Percentiles rank a stretch among this genome's conserved stretches.
These are phyloP conservation scores for Epinephelus awoara DNA, from an alignment of 2,797 vertebrate genomes.

Conservation along the genomic window DNA sequence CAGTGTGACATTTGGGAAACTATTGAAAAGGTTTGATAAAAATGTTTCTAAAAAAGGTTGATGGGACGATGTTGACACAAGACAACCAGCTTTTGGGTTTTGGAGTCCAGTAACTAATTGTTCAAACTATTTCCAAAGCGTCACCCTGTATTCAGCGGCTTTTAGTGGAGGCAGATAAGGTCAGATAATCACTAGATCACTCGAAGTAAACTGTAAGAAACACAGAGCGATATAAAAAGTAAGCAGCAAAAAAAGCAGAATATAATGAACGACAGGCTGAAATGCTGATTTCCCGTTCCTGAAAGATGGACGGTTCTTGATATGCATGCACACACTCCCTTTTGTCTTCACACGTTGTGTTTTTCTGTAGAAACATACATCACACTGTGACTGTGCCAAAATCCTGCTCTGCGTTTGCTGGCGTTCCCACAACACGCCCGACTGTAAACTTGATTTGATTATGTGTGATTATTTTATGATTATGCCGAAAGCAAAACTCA, in stretches of 20 bases:
- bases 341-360: not conserved
- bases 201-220: too few relatives aligned
- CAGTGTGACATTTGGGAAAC: not conserved
- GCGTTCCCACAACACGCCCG: conserved; percentile 40
- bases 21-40: too few relatives aligned
- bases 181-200: too few relatives aligned
- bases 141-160: not conserved
- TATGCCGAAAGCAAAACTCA: not conserved
- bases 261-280: too few relatives aligned
- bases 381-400: conserved; percentile 28
- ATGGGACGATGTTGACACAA: not conserved
- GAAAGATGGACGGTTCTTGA: not conserved
- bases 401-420: not conserved
- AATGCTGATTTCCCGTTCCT: too few relatives aligned
- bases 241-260: too few relatives aligned
- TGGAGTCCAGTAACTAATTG: not conserved
- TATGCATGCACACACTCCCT: not conserved
- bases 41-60: not conserved
- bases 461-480: conserved; percentile 7
- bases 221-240: too few relatives aligned
- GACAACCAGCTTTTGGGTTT: too few relatives aligned
- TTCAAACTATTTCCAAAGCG: not conserved
- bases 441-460: not conserved
- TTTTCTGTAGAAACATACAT: conserved; percentile 12
- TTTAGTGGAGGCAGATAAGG: not conserved